Evolutionary conservation across 2,888 invertebrate species (phyloP).

Genomic region (Drosophila pullipes): DNA sequence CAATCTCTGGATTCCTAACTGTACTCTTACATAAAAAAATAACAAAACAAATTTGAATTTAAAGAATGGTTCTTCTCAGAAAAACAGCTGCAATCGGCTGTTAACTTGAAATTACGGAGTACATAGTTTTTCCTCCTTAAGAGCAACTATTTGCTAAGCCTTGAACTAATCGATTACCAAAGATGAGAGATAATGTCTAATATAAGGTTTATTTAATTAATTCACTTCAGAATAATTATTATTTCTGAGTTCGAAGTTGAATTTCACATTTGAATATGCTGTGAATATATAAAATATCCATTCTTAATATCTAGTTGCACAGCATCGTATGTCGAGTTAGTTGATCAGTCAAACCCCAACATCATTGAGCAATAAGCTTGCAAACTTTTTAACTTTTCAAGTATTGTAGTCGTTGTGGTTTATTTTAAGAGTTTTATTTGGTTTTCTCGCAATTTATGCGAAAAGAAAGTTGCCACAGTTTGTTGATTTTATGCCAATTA

Average conservation of each 20-base stretch:
- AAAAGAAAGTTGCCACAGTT: conserved; percentile 52
- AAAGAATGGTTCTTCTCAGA: neutral
- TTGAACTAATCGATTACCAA: neutral
- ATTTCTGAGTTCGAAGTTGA: neutral
- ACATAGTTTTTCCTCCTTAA: neutral
- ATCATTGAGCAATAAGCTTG: conserved; percentile 2
- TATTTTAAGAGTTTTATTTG: conserved; percentile 23
- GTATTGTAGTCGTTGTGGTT: neutral
- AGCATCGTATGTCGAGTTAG: neutral
- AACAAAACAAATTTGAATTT: neutral
- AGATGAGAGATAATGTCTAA: neutral
- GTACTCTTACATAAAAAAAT: neutral
- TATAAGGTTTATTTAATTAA: neutral
- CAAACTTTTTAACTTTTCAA: conserved; percentile 2
- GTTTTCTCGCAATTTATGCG: conserved; percentile 21
- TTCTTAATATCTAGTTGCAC: neutral
- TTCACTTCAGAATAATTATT: neutral
- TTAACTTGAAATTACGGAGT: neutral
- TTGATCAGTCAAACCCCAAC: neutral
- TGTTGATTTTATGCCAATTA: conserved; percentile 60
- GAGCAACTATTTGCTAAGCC: neutral
- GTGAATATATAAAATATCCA: neutral
- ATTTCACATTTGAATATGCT: neutral
- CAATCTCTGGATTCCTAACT: conserved; percentile 14
- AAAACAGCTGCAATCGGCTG: neutral